Conservation (phyloP, 2,888 invertebrate species). For the Hecatera dysodea region DNA sequence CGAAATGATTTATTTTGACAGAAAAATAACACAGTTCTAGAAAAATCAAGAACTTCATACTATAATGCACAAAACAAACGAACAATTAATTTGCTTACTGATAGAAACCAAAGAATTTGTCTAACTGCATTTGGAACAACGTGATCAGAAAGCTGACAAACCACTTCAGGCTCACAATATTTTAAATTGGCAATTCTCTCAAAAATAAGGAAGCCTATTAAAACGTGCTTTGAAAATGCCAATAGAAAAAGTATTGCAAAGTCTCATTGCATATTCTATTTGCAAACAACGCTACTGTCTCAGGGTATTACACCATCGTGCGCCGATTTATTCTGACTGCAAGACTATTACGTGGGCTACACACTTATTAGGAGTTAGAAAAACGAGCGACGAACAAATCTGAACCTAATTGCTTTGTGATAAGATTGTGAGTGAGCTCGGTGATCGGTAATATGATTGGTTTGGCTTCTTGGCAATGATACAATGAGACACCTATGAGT, state of each 20-base stretch:
- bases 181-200: constrained; percentile 40
- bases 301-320: constrained; percentile 78
- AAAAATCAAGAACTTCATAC: constrained; percentile 3
- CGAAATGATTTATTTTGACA: constrained; percentile 21
- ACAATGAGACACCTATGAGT: constrained; percentile 82
- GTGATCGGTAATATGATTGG: constrained; percentile 29
- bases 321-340: constrained; percentile 83
- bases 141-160: constrained; percentile 39
- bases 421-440: constrained; percentile 52
- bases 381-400: constrained; percentile 64
- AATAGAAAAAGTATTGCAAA: constrained; percentile 66
- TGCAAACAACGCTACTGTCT: constrained; percentile 75
- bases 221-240: constrained; percentile 64
- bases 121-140: constrained; percentile 37
- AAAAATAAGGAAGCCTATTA: constrained; percentile 64
- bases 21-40: constrained; percentile 25
- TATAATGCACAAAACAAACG: constrained; percentile 4
- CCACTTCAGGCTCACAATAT: constrained; percentile 16
- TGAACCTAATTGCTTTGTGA: constrained; percentile 66
- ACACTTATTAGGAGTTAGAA: constrained; percentile 64
- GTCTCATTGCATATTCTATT: constrained; percentile 75
- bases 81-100: constrained; percentile 28
- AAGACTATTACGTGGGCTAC: constrained; percentile 79
- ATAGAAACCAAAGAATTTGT: constrained; percentile 47
- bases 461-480: constrained; percentile 74